Evolutionary conservation across 2,113 vertebrate species (phyloP), one percentile per base, ranked within the genome.

Genomic region (Isurus oxyrinchus): DNA sequence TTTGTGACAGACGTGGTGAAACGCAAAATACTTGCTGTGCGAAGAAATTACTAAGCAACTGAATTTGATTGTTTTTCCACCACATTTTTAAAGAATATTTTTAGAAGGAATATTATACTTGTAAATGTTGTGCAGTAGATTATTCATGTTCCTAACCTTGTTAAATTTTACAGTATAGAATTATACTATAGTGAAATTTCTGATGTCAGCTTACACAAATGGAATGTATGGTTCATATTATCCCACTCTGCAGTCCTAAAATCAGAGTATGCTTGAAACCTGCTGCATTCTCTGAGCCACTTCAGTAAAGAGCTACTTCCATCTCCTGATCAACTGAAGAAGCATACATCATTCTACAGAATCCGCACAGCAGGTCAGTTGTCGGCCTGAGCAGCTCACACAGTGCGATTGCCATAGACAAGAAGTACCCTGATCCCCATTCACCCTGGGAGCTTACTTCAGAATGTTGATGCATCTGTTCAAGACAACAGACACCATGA

Each of bases 391-490:
- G 16, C 59, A 94, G 57, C n/a, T 53, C 94, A 40, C 40, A 40
- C 93, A 35, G 94, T 76, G 66, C 21, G 44, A 72, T 53, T 95
- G 67, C 94, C 94, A 66, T 59, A 95, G 94, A 55, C 67, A 72
- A 76, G 67, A 31, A 55, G 63, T 95, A 35, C 66, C 94, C 94
- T 55, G 66, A 95, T 72, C 94, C 94, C 93, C 94, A 72, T 35
- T 53, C 94, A 95, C 63, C 31, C 94, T 49, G 59, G 66, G 49
- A 95, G 94, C 94, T 76, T 40, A 72, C 94, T 95, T 95, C 94
- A 95, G 49, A 95, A 63, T 16, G n/a, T 40, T 94, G 90, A 66
- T 94, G 61, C 59, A 94, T 63, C 94, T 72, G 94, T 72, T 53
- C 66, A 76, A 72, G 49, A 44, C 67, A 55, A 95, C 94, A 95